phyloP scores from a whole-genome alignment of 2,797 vertebrate genomes.

The Notamacropus eugenii region DNA sequence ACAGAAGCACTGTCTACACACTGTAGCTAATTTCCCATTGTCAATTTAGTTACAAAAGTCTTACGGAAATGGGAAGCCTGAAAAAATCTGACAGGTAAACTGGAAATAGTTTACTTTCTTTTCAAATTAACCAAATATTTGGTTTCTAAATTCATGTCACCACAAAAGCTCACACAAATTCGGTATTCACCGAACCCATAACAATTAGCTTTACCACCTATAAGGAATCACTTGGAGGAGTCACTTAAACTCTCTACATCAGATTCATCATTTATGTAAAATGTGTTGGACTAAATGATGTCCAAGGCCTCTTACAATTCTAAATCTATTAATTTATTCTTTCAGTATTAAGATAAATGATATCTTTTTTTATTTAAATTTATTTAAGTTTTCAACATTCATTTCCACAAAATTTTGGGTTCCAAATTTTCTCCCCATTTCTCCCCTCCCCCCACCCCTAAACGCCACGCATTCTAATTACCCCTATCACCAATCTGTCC shows the following conservation, averaged over 20 bases:
- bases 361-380: background rate
- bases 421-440: too few species aligned
- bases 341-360: slow-evolving; percentile 10
- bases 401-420: too few species aligned
- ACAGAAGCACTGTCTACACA: background rate
- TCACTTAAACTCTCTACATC: background rate
- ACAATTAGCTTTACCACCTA: background rate
- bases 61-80: background rate
- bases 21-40: slow-evolving; percentile 22
- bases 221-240: background rate
- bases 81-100: slow-evolving; percentile 18
- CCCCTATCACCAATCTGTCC: too few species aligned
- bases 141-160: slow-evolving; percentile 30
- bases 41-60: slow-evolving; percentile 44
- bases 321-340: slow-evolving; percentile 30
- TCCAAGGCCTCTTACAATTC: background rate
- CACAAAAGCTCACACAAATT: background rate
- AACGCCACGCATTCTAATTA: too few species aligned
- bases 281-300: background rate
- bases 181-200: slow-evolving; percentile 22
- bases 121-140: slow-evolving; percentile 27
- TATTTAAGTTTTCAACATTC: too few species aligned
- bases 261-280: background rate
- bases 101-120: slow-evolving; percentile 23
- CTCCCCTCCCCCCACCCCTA: too few species aligned